Conservation (phyloP, 2,888 invertebrate species). For the Athalia rosae region DNA sequence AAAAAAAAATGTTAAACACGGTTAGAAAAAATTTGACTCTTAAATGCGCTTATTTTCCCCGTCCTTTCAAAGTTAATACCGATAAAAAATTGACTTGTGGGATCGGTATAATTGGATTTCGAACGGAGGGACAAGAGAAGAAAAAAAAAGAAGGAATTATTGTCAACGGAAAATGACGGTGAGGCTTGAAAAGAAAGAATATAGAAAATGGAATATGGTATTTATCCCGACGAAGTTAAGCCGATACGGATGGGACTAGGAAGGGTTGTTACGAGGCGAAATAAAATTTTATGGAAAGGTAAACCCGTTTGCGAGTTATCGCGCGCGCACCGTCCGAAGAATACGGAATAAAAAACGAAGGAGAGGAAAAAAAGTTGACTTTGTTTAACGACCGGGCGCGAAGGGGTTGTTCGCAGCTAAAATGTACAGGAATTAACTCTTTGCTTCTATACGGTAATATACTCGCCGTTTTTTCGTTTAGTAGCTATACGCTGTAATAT, state of each 20-base stretch:
- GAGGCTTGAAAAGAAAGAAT: background rate
- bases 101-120: constrained; percentile 16
- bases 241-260: background rate
- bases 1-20: background rate
- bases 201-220: no score
- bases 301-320: constrained; percentile 38
- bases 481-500: no score
- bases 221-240: constrained; percentile 34
- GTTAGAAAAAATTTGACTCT: constrained; percentile 14
- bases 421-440: constrained; percentile 26
- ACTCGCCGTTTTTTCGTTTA: no score
- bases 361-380: constrained; percentile 27
- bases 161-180: constrained; percentile 1
- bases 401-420: constrained; percentile 32
- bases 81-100: background rate
- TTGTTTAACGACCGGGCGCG: constrained; percentile 26
- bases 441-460: background rate
- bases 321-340: background rate
- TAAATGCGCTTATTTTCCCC: background rate
- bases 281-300: constrained; percentile 40
- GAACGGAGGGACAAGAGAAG: background rate
- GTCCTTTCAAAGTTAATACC: background rate
- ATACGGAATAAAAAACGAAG: background rate
- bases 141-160: constrained; percentile 1
- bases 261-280: constrained; percentile 15